Evolutionary conservation across 2,888 invertebrate genomes (phyloP).

Genomic region (Muschampia plurimacula): DNA sequence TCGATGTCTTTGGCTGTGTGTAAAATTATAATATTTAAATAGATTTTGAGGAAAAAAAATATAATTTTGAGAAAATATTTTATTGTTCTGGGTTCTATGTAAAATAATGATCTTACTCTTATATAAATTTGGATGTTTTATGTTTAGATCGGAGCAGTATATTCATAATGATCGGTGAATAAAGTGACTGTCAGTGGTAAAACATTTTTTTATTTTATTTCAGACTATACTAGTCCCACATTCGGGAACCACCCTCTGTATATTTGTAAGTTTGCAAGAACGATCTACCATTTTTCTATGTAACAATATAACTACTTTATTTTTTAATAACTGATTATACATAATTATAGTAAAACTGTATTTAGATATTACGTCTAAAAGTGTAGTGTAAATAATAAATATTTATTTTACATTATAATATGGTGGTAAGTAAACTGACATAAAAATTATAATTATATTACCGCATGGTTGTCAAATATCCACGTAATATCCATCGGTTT

Average conservation of each 20-base stretch:
- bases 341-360: not conserved
- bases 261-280: constrained; percentile 45
- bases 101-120: constrained; percentile 63
- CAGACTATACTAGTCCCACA: constrained; percentile 48
- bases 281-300: constrained; percentile 80
- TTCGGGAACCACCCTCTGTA: constrained; percentile 74
- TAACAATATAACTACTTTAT: constrained; percentile 45
- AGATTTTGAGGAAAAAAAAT: constrained; percentile 63
- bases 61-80: constrained; percentile 82
- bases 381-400: not conserved
- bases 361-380: not conserved
- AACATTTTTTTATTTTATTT: constrained; percentile 62
- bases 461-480: constrained; percentile 5
- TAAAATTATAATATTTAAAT: constrained; percentile 75
- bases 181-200: constrained; percentile 79
- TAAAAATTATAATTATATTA: not conserved
- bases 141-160: constrained; percentile 78
- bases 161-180: constrained; percentile 78
- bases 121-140: constrained; percentile 73
- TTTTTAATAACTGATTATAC: not conserved
- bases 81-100: constrained; percentile 73
- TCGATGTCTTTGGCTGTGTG: constrained; percentile 85
- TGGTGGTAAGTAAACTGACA: not conserved
- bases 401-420: not conserved
- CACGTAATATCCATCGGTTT: not conserved